A percentile compares a stretch with the other conserved stretches of the same genome.
Conservation (phyloP, 2,113 vertebrate genomes). For the Mixornis gularis region DNA sequence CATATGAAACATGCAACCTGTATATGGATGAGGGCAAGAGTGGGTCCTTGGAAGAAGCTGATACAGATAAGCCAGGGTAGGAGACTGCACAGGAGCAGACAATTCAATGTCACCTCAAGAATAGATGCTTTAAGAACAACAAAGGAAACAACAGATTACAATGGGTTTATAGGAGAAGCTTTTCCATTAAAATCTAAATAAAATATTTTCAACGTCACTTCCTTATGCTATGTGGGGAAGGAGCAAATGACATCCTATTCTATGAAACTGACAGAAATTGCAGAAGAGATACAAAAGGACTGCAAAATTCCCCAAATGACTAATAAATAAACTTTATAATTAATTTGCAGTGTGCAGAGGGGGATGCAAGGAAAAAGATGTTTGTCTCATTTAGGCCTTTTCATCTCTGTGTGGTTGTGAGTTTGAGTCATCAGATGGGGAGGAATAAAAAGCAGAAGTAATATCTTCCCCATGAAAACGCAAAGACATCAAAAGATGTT, state of each 20-base stretch:
- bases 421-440: conserved; percentile 43
- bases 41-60: background rate
- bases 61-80: background rate
- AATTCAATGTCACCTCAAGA: background rate
- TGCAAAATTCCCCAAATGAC: background rate
- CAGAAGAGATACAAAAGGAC: background rate
- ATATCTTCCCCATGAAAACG: conserved; percentile 11
- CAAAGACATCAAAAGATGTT: background rate
- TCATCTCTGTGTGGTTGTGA: conserved; percentile 26
- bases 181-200: background rate
- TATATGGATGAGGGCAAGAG: background rate
- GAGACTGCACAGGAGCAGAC: background rate
- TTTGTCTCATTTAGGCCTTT: conserved; percentile 51
- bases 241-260: background rate
- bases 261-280: background rate
- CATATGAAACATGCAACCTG: background rate
- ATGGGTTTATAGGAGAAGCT: background rate
- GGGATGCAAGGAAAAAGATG: conserved; percentile 24
- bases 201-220: background rate
- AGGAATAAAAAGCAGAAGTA: conserved; percentile 23
- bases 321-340: conserved; percentile 36
- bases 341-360: background rate
- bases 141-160: background rate
- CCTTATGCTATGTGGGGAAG: background rate
- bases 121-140: background rate